These are phyloP conservation scores for Delichon dasypus DNA, from an alignment of 2,797 vertebrate genomes.

Conservation along the genomic window DNA sequence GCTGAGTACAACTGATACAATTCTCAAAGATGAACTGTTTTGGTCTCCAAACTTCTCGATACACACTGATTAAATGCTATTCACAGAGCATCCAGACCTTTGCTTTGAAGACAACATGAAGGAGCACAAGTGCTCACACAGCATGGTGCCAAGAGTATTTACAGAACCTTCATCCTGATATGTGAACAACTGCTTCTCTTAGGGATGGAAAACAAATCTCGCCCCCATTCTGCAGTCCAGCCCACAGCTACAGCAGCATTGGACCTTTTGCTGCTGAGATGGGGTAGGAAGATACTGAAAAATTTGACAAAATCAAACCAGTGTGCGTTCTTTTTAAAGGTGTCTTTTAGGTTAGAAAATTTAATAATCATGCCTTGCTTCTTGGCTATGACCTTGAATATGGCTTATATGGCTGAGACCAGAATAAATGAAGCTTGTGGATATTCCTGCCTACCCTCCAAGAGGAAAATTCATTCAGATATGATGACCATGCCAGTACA, in stretches of 20 bases:
- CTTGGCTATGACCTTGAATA: neutral
- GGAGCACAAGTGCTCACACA: neutral
- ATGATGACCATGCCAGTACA: rapidly evolving
- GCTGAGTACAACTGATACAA: neutral
- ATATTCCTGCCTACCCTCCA: neutral
- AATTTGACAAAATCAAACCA: neutral
- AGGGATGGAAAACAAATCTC: neutral
- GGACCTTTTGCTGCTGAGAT: neutral
- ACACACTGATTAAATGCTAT: neutral
- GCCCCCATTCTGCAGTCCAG: neutral
- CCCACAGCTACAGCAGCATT: neutral
- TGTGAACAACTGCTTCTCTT: neutral
- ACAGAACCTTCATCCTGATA: neutral
- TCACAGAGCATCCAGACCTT: neutral
- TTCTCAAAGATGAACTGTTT: neutral
- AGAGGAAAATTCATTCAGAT: neutral
- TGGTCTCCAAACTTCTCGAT: neutral
- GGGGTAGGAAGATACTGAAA: neutral
- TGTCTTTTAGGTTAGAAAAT: neutral
- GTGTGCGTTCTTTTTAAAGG: neutral
- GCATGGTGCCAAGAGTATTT: neutral
- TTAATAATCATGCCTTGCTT: neutral
- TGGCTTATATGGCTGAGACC: neutral
- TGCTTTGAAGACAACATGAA: neutral
- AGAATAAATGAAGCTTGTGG: neutral